Percentiles rank a stretch among this genome's conserved stretches.
phyloP scores from a whole-genome alignment of 2,797 vertebrate genomes.

The Fistularia commersonii region DNA sequence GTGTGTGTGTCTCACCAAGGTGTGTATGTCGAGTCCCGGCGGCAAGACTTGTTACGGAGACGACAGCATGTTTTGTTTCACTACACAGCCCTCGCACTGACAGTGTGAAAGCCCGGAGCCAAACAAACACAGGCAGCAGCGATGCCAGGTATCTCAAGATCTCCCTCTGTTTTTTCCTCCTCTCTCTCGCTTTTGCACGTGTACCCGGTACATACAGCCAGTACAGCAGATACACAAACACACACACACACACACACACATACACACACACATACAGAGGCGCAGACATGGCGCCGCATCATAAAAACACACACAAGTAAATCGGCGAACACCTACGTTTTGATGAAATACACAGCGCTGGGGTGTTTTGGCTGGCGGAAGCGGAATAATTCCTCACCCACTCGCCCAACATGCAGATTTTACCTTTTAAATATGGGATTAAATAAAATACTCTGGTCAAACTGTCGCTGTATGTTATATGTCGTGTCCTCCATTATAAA shows the following conservation, averaged over 20 bases:
- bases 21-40: slow-evolving; percentile 56
- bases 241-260: slow-evolving; percentile 14
- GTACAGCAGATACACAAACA: slow-evolving; percentile 15
- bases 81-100: slow-evolving; percentile 64
- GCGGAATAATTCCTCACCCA: slow-evolving; percentile 6
- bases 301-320: not conserved
- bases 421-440: too few species aligned
- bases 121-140: slow-evolving; percentile 72
- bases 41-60: slow-evolving; percentile 72
- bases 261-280: slow-evolving; percentile 19
- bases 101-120: slow-evolving; percentile 70
- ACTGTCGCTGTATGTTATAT: too few species aligned
- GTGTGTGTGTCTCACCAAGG: slow-evolving; percentile 54
- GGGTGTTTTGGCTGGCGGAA: slow-evolving; percentile 29
- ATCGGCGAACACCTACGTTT: slow-evolving; percentile 27
- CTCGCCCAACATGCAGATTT: too few species aligned
- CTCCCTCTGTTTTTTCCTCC: slow-evolving; percentile 26
- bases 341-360: slow-evolving; percentile 40
- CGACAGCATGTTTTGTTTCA: slow-evolving; percentile 76
- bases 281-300: not conserved
- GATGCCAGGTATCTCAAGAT: slow-evolving; percentile 65
- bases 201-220: slow-evolving; percentile 17
- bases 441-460: too few species aligned
- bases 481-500: too few species aligned
- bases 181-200: slow-evolving; percentile 2